Conservation (phyloP, 2,113 vertebrate genomes). For the Hippocampus guttulatus region DNA sequence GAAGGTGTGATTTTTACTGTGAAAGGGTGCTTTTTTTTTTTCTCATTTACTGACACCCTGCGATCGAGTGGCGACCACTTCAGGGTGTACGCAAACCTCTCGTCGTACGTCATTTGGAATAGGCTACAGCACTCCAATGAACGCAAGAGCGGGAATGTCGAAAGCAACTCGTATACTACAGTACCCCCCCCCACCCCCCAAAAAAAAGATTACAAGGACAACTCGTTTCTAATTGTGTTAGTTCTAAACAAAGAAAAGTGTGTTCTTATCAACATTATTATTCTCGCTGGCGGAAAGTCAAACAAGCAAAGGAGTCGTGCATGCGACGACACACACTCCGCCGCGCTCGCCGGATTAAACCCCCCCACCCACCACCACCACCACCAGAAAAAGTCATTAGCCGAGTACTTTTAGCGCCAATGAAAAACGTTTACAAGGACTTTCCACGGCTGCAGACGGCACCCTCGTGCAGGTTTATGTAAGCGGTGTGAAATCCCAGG, state of each 20-base stretch:
- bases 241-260: background rate
- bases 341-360: background rate
- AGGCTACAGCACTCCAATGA: no score
- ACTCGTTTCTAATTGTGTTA: background rate
- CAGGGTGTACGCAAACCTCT: no score
- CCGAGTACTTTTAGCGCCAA: background rate
- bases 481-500: background rate
- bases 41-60: no score
- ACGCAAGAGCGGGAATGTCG: no score
- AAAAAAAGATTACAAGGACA: background rate
- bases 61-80: no score
- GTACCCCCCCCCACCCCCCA: no score
- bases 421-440: conserved; percentile 6
- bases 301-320: conserved; percentile 2
- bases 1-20: no score
- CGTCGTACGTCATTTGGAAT: no score
- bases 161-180: no score
- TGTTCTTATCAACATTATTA: background rate
- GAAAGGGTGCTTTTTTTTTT: no score
- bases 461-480: background rate
- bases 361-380: no score
- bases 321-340: background rate
- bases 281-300: background rate
- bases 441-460: background rate
- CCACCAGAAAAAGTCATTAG: conserved; percentile 1